Conservation (phyloP, 2,888 invertebrate genomes). For the Hypselothyrea guttata region DNA sequence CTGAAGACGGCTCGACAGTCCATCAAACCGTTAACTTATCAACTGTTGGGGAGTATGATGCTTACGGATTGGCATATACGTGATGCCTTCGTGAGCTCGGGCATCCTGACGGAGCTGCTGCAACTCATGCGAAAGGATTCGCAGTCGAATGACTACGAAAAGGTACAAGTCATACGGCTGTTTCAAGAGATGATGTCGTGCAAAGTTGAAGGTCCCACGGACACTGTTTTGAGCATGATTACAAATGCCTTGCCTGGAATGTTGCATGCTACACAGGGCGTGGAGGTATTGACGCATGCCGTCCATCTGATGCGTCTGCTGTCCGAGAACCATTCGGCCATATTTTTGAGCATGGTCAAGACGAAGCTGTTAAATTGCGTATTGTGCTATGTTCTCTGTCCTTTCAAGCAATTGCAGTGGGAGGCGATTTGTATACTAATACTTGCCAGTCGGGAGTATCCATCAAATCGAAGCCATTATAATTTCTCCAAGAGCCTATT, state of each 20-base stretch:
- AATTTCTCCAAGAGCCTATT: slow-evolving; percentile 34
- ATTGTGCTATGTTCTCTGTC: slow-evolving; percentile 37
- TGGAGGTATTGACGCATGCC: slow-evolving; percentile 30
- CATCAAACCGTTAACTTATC: slow-evolving; percentile 20
- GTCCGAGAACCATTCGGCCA: slow-evolving; percentile 48
- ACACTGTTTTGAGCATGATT: slow-evolving; percentile 22
- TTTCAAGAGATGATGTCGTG: slow-evolving; percentile 44
- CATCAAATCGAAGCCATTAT: slow-evolving; percentile 1
- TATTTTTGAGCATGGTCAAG: slow-evolving; percentile 27
- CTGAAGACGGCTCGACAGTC: background rate
- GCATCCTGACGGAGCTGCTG: slow-evolving; percentile 32
- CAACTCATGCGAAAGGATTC: background rate
- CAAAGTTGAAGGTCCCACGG: slow-evolving; percentile 35
- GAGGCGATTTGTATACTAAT: slow-evolving; percentile 41
- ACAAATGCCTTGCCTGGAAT: slow-evolving; percentile 11
- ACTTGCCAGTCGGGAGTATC: slow-evolving; percentile 37
- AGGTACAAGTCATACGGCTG: slow-evolving; percentile 40
- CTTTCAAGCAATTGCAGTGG: slow-evolving; percentile 40
- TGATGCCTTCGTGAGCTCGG: slow-evolving; percentile 41
- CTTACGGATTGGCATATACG: slow-evolving; percentile 37
- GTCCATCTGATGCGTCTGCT: slow-evolving; percentile 37
- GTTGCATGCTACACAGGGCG: slow-evolving; percentile 26
- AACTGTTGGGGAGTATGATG: slow-evolving; percentile 48
- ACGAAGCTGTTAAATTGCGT: slow-evolving; percentile 16
- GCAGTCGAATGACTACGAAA: background rate